Evolutionary conservation across 2,797 vertebrate genomes (phyloP).

Genomic region (Hemitrygon akajei): DNA sequence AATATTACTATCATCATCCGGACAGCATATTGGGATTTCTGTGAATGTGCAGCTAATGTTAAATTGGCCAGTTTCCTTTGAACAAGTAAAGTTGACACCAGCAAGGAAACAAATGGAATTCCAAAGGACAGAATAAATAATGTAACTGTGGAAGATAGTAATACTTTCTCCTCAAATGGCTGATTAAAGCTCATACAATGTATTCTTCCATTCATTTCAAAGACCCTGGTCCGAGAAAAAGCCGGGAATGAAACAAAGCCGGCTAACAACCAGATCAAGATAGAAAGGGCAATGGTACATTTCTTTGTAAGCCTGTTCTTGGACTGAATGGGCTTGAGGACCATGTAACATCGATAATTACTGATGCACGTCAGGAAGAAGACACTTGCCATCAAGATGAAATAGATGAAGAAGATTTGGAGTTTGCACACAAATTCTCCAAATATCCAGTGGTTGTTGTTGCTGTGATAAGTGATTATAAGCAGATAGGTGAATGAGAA

Average conservation of each 20-base stretch:
- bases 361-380: constrained; percentile 10
- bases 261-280: constrained; percentile 12
- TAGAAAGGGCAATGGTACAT: not conserved
- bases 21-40: not conserved
- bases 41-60: not conserved
- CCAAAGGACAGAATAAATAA: constrained; percentile 9
- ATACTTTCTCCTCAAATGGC: not conserved
- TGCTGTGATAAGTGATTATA: not conserved
- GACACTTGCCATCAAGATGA: not conserved
- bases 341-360: not conserved
- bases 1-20: not conserved
- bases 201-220: constrained; percentile 1
- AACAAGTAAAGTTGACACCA: constrained; percentile 4
- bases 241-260: too few species aligned
- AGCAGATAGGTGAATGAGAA: not conserved
- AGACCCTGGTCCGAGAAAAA: not conserved
- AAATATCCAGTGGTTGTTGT: constrained; percentile 19
- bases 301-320: not conserved
- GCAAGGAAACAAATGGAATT: constrained; percentile 7
- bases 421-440: constrained; percentile 32
- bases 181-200: not conserved
- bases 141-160: not conserved
- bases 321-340: not conserved
- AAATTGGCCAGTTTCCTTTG: constrained; percentile 13
- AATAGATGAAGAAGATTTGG: not conserved